Evolutionary conservation across 2,888 invertebrate genomes (phyloP).

Genomic region (Entomobrya multifasciata): DNA sequence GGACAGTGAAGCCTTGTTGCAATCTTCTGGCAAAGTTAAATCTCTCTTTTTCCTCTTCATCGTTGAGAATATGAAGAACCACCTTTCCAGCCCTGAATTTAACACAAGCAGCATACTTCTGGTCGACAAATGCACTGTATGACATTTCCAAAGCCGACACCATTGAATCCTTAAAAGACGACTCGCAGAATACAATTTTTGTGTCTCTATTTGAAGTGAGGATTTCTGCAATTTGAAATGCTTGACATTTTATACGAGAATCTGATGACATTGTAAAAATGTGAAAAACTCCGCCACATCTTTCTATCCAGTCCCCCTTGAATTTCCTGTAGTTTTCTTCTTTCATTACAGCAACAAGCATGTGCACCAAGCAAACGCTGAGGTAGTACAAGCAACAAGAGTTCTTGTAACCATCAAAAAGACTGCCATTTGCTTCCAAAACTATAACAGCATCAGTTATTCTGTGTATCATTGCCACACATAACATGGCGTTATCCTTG

Average conservation of each 20-base stretch:
- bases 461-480: conserved; percentile 63
- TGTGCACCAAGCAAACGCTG: conserved; percentile 72
- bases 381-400: conserved; percentile 72
- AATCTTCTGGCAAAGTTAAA: neutral
- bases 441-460: conserved; percentile 68
- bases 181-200: neutral
- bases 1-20: conserved; percentile 21
- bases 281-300: conserved; percentile 69
- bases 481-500: conserved; percentile 48
- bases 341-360: conserved; percentile 56
- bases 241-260: conserved; percentile 66
- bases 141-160: conserved; percentile 29
- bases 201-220: conserved; percentile 1
- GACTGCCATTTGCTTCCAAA: conserved; percentile 61
- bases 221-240: conserved; percentile 70
- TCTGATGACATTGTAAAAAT: conserved; percentile 29
- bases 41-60: conserved; percentile 18
- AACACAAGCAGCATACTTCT: conserved; percentile 9
- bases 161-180: conserved; percentile 24
- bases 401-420: conserved; percentile 70
- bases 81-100: conserved; percentile 50
- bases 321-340: conserved; percentile 39
- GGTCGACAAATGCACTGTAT: conserved; percentile 38
- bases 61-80: conserved; percentile 26
- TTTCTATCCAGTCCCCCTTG: conserved; percentile 74